Percentiles rank a stretch among this genome's conserved stretches.
Evolutionary conservation across 2,797 vertebrate species (phyloP).

Genomic region (Scomberomorus guttatus): DNA sequence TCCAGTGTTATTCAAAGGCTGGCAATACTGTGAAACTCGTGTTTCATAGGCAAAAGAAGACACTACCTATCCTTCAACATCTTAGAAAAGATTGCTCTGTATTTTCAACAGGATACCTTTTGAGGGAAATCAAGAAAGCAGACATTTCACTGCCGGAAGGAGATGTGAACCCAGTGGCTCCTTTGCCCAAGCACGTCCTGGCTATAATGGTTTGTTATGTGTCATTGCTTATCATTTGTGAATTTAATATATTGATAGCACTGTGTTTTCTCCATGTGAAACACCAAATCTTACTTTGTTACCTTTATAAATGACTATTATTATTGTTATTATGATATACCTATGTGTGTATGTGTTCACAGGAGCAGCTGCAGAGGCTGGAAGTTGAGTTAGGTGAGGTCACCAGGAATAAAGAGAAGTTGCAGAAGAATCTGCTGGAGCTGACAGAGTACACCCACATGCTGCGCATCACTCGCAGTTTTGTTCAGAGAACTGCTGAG

Average conservation of each 20-base stretch:
- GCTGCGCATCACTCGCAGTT: conserved; percentile 91
- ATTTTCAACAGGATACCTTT: conserved; percentile 89
- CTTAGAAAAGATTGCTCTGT: background rate
- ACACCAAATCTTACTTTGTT: background rate
- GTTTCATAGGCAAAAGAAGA: background rate
- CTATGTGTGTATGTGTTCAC: conserved; percentile 23
- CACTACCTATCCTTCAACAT: no score
- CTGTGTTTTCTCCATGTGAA: background rate
- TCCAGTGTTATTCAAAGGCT: conserved; percentile 1
- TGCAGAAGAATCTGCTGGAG: conserved; percentile 94
- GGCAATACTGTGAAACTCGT: background rate
- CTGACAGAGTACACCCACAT: conserved; percentile 95
- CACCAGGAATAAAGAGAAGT: conserved; percentile 95
- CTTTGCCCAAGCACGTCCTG: conserved; percentile 93
- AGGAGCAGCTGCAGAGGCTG: conserved; percentile 97
- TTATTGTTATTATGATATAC: background rate
- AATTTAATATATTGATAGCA: no score
- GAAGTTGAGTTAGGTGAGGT: conserved; percentile 95
- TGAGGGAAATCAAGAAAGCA: conserved; percentile 94
- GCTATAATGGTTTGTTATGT: conserved; percentile 91
- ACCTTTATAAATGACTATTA: background rate
- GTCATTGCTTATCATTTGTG: background rate
- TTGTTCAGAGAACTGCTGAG: conserved; percentile 88
- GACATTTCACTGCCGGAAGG: conserved; percentile 93
- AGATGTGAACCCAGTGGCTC: conserved; percentile 91